Evolutionary conservation across 2,888 invertebrate species (phyloP), one percentile per base, ranked within the genome.

Genomic region (Anagyrus pseudococci): DNA sequence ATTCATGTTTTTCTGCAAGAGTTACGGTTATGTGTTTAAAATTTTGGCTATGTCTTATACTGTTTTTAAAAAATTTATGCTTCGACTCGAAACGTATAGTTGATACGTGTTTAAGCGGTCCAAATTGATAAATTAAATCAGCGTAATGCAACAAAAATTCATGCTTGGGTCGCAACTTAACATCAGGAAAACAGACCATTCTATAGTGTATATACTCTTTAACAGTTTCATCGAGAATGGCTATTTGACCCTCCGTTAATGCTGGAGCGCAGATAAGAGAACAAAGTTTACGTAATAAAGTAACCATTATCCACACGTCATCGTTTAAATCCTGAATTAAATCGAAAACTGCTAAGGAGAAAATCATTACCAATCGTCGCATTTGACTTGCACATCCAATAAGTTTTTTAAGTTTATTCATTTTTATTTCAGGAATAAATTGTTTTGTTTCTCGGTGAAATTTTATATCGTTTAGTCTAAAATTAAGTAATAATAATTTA

Each of bases 51-150:
- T 56, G 59, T 41, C 59, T 53, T 0, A 65, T 23, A 15, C 66
- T 26, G 48, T 56, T 60, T 66, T 72, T 71, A 29, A 72, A 71
- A 66, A 60, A 69, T 2, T 50, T 61, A 47, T 72, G 70, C 46
- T 68, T 69, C 26, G 67, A 68, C 47, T 72, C 73, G 53, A 68
- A 72, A 23, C 67, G 13, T 1, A 68, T 52, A 1, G 64, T 70
- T 68, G 67, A 70, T 8, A 64, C 19, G 7, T 69, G 64, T 50
- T 66, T 63, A 7, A 69, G 33, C 15, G 58, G 64, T 20, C 68
- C 67, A 46, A 66, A 69, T 44, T 59, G 25, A 8, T 56, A 19
- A 15, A 68, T 65, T 6, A 65, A 37, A 17, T 59, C 20, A 8
- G 63, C 48, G 37, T 68, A 68, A 53, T 71, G 71, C 6, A 47